A percentile compares a stretch with the other conserved stretches of the same genome.
Evolutionary conservation across 2,113 vertebrate species (phyloP).

Genomic region (Mugil cephalus): DNA sequence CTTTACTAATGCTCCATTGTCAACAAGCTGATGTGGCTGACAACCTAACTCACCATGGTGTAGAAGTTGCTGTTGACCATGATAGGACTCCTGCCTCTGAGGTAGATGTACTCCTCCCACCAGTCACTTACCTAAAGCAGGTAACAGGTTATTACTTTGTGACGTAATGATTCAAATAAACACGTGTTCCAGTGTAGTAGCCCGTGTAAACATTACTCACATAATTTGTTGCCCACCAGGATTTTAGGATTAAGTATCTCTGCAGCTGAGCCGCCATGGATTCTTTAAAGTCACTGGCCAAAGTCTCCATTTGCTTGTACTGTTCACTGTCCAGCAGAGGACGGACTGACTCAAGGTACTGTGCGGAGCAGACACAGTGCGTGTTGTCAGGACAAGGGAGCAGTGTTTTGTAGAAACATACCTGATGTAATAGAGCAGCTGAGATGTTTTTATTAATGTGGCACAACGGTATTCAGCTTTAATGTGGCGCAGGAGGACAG

Average conservation of each 20-base stretch:
- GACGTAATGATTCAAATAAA: not conserved
- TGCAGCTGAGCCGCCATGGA: slow-evolving; percentile 87
- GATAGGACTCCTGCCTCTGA: slow-evolving; percentile 89
- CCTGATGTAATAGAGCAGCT: not conserved
- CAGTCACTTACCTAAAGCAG: slow-evolving; percentile 81
- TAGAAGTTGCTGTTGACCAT: slow-evolving; percentile 99
- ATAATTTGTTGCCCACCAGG: slow-evolving; percentile 96
- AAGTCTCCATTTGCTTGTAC: slow-evolving; percentile 85
- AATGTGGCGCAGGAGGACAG: not conserved
- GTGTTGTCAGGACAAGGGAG: slow-evolving; percentile 1
- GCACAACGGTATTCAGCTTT: not conserved
- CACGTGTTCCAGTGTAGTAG: not conserved
- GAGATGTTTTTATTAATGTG: rapidly evolving
- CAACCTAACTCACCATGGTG: slow-evolving; percentile 86
- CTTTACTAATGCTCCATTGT: not conserved
- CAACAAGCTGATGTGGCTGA: not conserved
- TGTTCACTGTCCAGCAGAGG: slow-evolving; percentile 87
- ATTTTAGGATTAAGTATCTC: slow-evolving; percentile 92
- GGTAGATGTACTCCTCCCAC: slow-evolving; percentile 94
- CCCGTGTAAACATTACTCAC: slow-evolving; percentile 79
- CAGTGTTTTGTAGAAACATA: slow-evolving; percentile 7
- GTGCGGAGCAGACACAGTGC: slow-evolving; percentile 25
- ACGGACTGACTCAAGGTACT: slow-evolving; percentile 94
- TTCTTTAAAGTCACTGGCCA: slow-evolving; percentile 91
- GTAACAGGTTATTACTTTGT: not conserved